Percentiles rank a stretch among this genome's conserved stretches.
phyloP scores from a whole-genome alignment of 2,797 vertebrate genomes.

The Channallabes apus region DNA sequence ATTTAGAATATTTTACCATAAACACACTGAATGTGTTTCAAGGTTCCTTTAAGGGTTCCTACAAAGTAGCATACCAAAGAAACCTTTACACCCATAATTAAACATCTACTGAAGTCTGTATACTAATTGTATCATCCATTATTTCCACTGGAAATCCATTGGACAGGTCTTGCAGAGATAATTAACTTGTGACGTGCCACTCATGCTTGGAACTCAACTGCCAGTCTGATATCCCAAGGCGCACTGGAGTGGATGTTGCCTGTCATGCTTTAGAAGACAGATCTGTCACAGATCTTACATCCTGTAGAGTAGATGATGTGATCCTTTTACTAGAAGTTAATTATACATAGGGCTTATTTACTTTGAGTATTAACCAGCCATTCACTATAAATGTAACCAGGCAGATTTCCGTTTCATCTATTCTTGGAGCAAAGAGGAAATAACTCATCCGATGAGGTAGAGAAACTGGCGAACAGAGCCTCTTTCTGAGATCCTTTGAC shows the following conservation, averaged over 20 bases:
- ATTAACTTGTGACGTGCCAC: conserved; percentile 26
- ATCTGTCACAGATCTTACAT: conserved; percentile 38
- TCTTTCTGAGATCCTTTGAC: not conserved
- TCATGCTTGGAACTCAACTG: conserved; percentile 21
- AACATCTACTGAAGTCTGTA: not conserved
- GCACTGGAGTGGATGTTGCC: not conserved
- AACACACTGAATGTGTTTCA: not conserved
- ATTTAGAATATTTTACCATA: not conserved
- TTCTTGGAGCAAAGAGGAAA: conserved; percentile 63
- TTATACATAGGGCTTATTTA: conserved; percentile 47
- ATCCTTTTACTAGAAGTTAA: conserved; percentile 38
- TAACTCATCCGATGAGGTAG: conserved; percentile 37
- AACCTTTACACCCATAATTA: not conserved
- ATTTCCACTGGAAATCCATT: not conserved
- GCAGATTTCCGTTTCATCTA: conserved; percentile 64
- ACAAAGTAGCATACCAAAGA: not conserved
- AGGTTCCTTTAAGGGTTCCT: not conserved
- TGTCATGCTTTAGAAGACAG: conserved; percentile 16
- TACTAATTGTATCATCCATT: not conserved
- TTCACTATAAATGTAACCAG: conserved; percentile 36
- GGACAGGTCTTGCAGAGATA: not conserved
- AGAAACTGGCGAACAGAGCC: conserved; percentile 51
- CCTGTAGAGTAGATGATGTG: conserved; percentile 20
- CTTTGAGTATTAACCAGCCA: conserved; percentile 33
- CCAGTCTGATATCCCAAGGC: conserved; percentile 20